Base-by-base conservation (phyloP, 2,888 invertebrate genomes). In the Eupithecia pulchellata region DNA sequence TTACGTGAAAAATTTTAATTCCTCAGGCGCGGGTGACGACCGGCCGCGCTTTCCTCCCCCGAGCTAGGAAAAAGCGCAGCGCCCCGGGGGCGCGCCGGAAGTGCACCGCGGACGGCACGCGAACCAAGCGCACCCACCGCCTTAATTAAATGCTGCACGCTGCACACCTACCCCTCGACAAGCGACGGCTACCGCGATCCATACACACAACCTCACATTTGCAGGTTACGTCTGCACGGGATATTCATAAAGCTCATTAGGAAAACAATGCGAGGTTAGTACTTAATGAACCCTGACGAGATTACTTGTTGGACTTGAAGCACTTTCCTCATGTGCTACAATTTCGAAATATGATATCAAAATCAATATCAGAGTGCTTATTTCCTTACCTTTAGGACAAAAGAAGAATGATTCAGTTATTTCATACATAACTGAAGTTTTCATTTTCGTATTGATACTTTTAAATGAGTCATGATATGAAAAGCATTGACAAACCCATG, bases 1-100 rank as follows among this genome's bases (percentile, higher is more conserved):
- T 93, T 92, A 92, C 91, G 90, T 93, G 93, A 93, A 93, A 93
- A 93, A 89, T 88, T 91, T 91, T 91, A 91, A 92, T 92, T 91
- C 89, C 89, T 86, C 81, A 69, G 81, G 86, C 83, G 87, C 91
- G 91, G 89, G 90, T 93, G 91, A 91, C 91, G 92, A 92, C 91
- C 91, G 91, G 86, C 85, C 91, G 90, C 91, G 90, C 91, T 92
- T 93, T 92, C 92, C 91, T 89, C 87, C 90, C 89, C 85, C 86
- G 78, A 75, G 84, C 84, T 80, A 87, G 90, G 91, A 89, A 92
- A 92, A 93, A 92, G 91, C 91, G 88, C 91, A 91, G 91, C 91
- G 87, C 91, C 90, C 86, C 84, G 82, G 86, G 89, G 86, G 88
- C 88, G 85, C 85, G 83, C 90, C 92, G 93, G 93, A 93, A 93